A percentile compares a stretch with the other conserved stretches of the same genome.
phyloP scores from a whole-genome alignment of 2,797 vertebrate genomes.

The Eidolon dupreanum region DNA sequence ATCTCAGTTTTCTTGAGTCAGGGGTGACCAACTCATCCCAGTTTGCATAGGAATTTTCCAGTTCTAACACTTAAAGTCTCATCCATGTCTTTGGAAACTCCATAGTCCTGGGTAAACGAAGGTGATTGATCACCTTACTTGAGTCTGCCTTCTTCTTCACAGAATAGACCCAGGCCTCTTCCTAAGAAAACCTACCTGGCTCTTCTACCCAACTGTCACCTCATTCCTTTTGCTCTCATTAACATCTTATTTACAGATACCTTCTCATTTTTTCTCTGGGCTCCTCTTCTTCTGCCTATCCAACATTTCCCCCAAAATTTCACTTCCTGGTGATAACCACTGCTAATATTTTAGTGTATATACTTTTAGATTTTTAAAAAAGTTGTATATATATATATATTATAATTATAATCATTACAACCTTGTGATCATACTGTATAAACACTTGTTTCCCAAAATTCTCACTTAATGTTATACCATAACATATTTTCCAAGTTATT shows the following conservation, averaged over 20 bases:
- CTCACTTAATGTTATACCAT: constrained; percentile 23
- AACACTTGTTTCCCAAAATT: background rate
- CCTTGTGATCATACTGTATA: background rate
- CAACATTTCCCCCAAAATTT: background rate
- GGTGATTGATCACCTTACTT: background rate
- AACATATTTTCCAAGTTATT: constrained; percentile 5
- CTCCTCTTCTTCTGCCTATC: background rate
- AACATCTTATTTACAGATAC: background rate
- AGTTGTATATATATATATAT: background rate
- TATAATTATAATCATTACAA: constrained; percentile 31
- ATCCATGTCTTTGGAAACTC: background rate
- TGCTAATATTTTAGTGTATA: background rate
- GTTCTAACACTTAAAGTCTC: background rate
- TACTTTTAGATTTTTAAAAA: constrained; percentile 7
- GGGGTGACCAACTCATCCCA: background rate
- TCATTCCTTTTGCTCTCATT: background rate
- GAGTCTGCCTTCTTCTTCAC: background rate
- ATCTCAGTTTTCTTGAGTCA: background rate
- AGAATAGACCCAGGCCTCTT: background rate
- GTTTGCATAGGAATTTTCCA: background rate
- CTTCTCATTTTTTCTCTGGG: background rate
- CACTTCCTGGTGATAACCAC: constrained; percentile 12
- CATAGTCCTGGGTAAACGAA: background rate
- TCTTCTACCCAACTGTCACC: background rate
- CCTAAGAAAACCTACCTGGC: background rate